These are phyloP conservation scores for Drosophila dives DNA, from an alignment of 2,888 invertebrate species.

Conservation along the genomic window DNA sequence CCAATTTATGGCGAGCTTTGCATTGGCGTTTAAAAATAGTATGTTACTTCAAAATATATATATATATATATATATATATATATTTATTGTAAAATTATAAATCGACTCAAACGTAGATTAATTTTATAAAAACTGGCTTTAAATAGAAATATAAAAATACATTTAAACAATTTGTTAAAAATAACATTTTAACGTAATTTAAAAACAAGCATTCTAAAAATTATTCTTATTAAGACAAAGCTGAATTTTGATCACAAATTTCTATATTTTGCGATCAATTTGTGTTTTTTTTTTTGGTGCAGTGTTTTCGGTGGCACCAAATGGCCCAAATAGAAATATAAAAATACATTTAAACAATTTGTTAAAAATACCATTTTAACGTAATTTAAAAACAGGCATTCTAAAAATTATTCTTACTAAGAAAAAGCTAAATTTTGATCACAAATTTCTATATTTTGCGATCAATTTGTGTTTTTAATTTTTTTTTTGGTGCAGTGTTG, in stretches of 20 bases:
- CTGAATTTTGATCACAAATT: not conserved
- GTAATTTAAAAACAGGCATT: not conserved
- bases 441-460: not conserved
- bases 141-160: not conserved
- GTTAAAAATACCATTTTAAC: not conserved
- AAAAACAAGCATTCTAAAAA: not conserved
- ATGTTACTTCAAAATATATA: too few species aligned
- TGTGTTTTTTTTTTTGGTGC: slow-evolving; percentile 3
- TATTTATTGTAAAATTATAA: not conserved
- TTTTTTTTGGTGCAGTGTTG: not conserved
- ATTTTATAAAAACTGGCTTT: not conserved
- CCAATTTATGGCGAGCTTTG: not conserved
- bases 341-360: not conserved
- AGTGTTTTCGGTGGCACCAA: not conserved
- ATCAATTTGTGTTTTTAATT: slow-evolving; percentile 7
- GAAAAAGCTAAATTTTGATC: not conserved
- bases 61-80: too few species aligned
- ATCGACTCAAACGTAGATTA: not conserved
- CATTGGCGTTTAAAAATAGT: not conserved
- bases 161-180: not conserved
- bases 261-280: not conserved
- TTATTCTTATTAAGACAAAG: not conserved
- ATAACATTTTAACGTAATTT: not conserved
- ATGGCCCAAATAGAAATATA: too few species aligned
- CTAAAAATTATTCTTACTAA: not conserved